Base-by-base conservation (phyloP, 1,140 invertebrate species). In the Acarapis woodi region DNA sequence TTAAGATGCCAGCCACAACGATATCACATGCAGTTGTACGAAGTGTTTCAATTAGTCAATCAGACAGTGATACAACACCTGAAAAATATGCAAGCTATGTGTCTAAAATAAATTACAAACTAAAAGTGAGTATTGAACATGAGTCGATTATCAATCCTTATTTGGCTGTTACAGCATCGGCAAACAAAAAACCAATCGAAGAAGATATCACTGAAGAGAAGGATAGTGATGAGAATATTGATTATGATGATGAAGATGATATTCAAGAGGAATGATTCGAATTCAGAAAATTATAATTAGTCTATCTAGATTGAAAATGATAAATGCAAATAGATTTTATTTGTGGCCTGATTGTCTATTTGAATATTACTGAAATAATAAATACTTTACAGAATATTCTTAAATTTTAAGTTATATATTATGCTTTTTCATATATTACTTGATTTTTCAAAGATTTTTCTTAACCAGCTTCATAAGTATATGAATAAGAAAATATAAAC, bases 11-110 rank as follows among this genome's bases (percentile, higher is more conserved):
- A 19, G 74, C 82, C 33, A 90, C 88, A 23, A 87, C 88, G 51
- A 80, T 88, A 33, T 88, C 79, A 19, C 85, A 96, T 56, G 87
- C 82, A 31, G 90, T 87, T 14, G 75, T 90, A 41, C 65, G 90
- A 44, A 93, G 83, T 38, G 79, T 96, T 18, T 82, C 82, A 43
- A 70, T 94, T 40, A 68, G 73, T 49, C n/a, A n/a, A n/a, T n/a
- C n/a, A n/a, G n/a, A n/a, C n/a, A 75, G 71, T 45, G 79, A 77
- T 42, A 74, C 83, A 49, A 83, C 88, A 9, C 88, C 90, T 4
- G 90, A 99, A 59, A 97, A 96, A 61, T 97, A 90, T 60, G 87
- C 96, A 4, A 65, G 80, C 43, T 90, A 96, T 56, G 64, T 94
- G 39, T 82, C 87, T n/a, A 68, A 83, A 44, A 85, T 90, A 57